phyloP scores from a whole-genome alignment of 2,888 invertebrate genomes.

The Stenchaetothrips biformis region DNA sequence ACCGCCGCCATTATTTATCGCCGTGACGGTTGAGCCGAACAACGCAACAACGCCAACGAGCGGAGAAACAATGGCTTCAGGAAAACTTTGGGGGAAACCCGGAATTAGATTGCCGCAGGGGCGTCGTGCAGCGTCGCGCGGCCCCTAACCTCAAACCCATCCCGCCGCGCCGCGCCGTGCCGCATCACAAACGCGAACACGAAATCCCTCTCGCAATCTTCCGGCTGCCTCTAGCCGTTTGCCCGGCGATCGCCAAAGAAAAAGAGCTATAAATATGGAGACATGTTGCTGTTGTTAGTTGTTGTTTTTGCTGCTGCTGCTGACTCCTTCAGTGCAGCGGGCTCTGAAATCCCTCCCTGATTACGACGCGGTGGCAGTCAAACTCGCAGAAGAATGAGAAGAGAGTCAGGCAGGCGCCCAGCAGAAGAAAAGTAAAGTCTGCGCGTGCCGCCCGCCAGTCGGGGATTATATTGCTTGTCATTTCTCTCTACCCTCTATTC shows the following conservation, averaged over 20 bases:
- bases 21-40: too few relatives aligned
- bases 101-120: too few relatives aligned
- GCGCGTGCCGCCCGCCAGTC: not conserved
- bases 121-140: too few relatives aligned
- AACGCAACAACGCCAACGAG: too few relatives aligned
- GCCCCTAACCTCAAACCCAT: too few relatives aligned
- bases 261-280: constrained; percentile 21
- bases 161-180: too few relatives aligned
- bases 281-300: not conserved
- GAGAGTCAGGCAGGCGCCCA: not conserved
- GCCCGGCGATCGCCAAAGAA: not conserved
- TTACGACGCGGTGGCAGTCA: not conserved
- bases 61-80: too few relatives aligned
- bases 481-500: not conserved
- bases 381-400: not conserved
- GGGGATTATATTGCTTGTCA: not conserved
- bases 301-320: not conserved
- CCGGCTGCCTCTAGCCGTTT: not conserved
- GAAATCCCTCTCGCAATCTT: not conserved
- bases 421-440: not conserved
- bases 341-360: constrained; percentile 9
- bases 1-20: too few relatives aligned
- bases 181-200: too few relatives aligned
- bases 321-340: not conserved
- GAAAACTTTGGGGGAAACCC: too few relatives aligned